These are phyloP conservation scores for Terrapene triunguis DNA, from an alignment of 2,113 vertebrate genomes.

Conservation along the genomic window DNA sequence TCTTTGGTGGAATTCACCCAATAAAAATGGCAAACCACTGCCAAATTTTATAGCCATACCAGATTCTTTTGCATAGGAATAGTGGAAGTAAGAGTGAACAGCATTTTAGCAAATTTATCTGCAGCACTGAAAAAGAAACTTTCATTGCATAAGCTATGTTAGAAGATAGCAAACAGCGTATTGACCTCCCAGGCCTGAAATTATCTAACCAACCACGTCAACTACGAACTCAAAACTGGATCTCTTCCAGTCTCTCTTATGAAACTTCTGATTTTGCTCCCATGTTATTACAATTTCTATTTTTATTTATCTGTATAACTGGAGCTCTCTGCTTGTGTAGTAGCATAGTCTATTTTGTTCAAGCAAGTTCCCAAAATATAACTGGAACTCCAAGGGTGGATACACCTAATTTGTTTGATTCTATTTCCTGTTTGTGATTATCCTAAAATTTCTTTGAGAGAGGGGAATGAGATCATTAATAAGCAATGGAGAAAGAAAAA, in stretches of 20 bases:
- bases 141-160: conserved; percentile 18
- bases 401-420: conserved; percentile 50
- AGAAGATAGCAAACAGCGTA: background rate
- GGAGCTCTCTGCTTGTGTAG: background rate
- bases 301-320: conserved; percentile 1
- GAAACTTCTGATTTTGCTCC: conserved; percentile 3
- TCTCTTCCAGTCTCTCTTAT: conserved; percentile 27
- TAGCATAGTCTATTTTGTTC: conserved; percentile 8
- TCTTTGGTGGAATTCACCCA: background rate
- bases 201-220: background rate
- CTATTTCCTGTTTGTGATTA: conserved; percentile 68
- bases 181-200: conserved; percentile 23
- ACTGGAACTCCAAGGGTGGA: conserved; percentile 25
- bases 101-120: conserved; percentile 1
- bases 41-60: background rate
- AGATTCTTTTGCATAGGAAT: background rate
- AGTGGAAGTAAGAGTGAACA: background rate
- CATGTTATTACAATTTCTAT: background rate
- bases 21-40: background rate
- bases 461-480: conserved; percentile 32
- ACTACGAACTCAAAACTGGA: background rate
- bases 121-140: background rate
- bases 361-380: conserved; percentile 36
- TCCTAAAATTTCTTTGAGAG: conserved; percentile 20
- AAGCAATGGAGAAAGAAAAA: conserved; percentile 26